Base-by-base conservation (phyloP, 2,888 invertebrate genomes). In the Cremastinae sp. region DNA sequence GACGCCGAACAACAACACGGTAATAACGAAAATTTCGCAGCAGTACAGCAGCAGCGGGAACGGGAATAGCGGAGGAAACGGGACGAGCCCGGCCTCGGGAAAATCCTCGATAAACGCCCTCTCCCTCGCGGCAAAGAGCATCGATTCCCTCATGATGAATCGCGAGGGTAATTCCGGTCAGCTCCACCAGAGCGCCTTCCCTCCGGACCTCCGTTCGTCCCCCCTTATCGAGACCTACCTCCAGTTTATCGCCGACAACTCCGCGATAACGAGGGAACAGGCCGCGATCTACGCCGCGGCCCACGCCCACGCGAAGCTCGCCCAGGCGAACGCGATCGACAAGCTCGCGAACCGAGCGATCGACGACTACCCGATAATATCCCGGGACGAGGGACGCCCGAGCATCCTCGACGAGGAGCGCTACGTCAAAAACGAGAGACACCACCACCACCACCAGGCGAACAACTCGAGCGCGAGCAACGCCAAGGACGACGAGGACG, bases 171-270 rank as follows among this genome's bases (percentile, higher is more conserved):
- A 94, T 86, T 94, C 94, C 41, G 94, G 93, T 9, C 53, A 41
- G 3, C 28, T 53, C 7, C 65, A 65, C 22, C 64, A 18, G 20
- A 51, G 49, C 12, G 51, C 41, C 2, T 65, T 65, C 4, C 65
- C 65, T 2, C 38, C 65, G n/a, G 65, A 53, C 16, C 9, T 64
- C 10, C 20, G 64, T 10, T 28, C 64, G 3, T 95, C 62, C 93
- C 95, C 96, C 1, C 92, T 97, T 70, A 90, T 97, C 76, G 96
- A 97, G 89, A 96, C 96, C 10, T 97, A 97, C 88, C 92, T 97
- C 76, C 96, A 97, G 89, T 94, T 96, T 85, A 96, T 97, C 84
- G 95, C 96, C 1, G 96, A 96, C 88, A 96, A 95, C 86, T 94
- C 95, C 61, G 93, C 94, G 76, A 93, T 94, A 91, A 87, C 92